A percentile compares a stretch with the other conserved stretches of the same genome.
These are phyloP conservation scores for Catocala fraxini DNA, from an alignment of 2,888 invertebrate genomes.

Conservation along the genomic window DNA sequence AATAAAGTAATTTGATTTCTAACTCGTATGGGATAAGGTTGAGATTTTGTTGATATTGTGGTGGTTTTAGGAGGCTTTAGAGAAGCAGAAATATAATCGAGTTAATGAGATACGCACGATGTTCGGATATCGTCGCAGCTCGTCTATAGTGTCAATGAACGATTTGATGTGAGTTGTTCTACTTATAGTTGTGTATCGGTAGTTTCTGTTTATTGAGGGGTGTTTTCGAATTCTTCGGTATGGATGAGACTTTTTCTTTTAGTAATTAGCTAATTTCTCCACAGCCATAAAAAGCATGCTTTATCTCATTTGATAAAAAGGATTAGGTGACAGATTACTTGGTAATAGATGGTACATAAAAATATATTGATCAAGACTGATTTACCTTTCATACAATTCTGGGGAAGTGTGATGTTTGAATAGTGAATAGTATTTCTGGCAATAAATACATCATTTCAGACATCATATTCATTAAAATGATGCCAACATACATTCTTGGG, in stretches of 20 bases:
- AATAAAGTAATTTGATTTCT: constrained; percentile 35
- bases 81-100: constrained; percentile 67
- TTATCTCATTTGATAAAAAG: too few species aligned
- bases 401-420: too few species aligned
- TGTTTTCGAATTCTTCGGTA: neutral
- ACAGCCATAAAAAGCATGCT: too few species aligned
- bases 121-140: constrained; percentile 51
- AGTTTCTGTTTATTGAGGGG: constrained; percentile 13
- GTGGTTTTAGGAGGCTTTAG: constrained; percentile 37
- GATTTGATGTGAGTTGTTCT: constrained; percentile 34
- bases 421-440: too few species aligned
- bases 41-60: constrained; percentile 5
- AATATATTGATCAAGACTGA: too few species aligned
- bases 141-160: constrained; percentile 58
- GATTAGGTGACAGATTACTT: too few species aligned
- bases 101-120: constrained; percentile 66
- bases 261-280: too few species aligned
- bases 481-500: too few species aligned
- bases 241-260: neutral
- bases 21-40: constrained; percentile 8
- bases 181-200: constrained; percentile 16
- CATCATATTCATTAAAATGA: too few species aligned
- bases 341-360: too few species aligned
- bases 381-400: too few species aligned
- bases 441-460: too few species aligned